phyloP scores from a whole-genome alignment of 2,113 vertebrate species.

The Mastomys coucha region DNA sequence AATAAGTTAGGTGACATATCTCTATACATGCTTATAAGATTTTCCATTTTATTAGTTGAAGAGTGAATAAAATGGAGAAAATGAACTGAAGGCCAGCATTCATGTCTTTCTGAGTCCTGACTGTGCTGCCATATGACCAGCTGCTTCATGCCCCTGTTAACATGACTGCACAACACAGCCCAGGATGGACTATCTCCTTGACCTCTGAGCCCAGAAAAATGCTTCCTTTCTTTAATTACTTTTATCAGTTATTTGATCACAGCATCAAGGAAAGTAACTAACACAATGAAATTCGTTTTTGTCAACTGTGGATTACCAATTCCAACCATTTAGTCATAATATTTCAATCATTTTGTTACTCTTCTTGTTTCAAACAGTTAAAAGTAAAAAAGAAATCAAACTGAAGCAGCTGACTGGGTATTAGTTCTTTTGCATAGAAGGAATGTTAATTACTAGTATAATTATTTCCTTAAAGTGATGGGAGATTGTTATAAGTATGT shows the following conservation, averaged over 20 bases:
- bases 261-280: not conserved
- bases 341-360: not conserved
- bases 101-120: not conserved
- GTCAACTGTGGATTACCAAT: not conserved
- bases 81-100: not conserved
- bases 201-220: too few relatives aligned
- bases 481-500: not conserved
- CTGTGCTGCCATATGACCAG: not conserved
- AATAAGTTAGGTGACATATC: not conserved
- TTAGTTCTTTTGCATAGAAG: not conserved
- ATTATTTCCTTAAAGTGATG: not conserved
- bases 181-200: not conserved
- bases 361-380: not conserved
- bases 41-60: not conserved
- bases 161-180: rapidly evolving
- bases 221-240: not conserved
- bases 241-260: not conserved
- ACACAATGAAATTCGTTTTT: not conserved
- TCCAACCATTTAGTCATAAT: not conserved
- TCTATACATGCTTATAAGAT: not conserved
- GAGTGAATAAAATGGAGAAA: not conserved
- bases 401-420: not conserved
- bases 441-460: not conserved
- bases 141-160: not conserved
- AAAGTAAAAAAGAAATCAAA: slow-evolving; percentile 15